phyloP scores from a whole-genome alignment of 2,113 vertebrate species.

The Rutilus rutilus region DNA sequence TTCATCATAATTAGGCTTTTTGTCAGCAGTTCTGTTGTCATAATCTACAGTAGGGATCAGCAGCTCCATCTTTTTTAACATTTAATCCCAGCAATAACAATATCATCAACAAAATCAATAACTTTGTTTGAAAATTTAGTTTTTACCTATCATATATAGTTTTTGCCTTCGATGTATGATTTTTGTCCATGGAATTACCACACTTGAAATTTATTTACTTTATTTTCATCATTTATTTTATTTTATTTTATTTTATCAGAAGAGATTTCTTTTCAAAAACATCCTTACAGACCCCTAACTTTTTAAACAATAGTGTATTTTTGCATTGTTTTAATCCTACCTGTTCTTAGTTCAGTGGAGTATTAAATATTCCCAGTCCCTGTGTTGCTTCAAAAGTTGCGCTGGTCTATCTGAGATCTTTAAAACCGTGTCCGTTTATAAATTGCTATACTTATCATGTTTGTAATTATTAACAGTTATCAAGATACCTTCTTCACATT shows the following conservation, averaged over 20 bases:
- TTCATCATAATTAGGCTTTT: not conserved
- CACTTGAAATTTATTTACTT: not conserved
- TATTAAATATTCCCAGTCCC: not conserved
- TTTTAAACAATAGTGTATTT: not conserved
- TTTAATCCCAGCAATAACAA: conserved; percentile 10
- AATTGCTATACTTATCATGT: conserved; percentile 64
- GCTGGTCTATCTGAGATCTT: conserved; percentile 54
- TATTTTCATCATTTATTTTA: no score
- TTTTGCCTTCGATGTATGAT: not conserved
- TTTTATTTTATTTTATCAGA: no score
- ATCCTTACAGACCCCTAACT: not conserved
- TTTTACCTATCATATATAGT: not conserved
- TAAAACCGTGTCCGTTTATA: conserved; percentile 58
- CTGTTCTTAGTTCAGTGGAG: not conserved
- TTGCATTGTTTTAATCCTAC: conserved; percentile 19
- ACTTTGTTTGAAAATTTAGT: not conserved
- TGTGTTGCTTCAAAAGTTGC: conserved; percentile 36
- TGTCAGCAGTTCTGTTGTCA: not conserved
- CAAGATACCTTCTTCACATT: conserved; percentile 57
- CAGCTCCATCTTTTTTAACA: conserved; percentile 6
- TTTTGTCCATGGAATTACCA: not conserved
- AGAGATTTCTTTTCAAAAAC: not conserved
- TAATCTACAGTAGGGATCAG: not conserved
- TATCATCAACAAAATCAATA: not conserved
- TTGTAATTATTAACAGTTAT: conserved; percentile 80